Evolutionary conservation across 2,888 invertebrate species (phyloP), one percentile per base, ranked within the genome.

Genomic region (Lypha dubia): DNA sequence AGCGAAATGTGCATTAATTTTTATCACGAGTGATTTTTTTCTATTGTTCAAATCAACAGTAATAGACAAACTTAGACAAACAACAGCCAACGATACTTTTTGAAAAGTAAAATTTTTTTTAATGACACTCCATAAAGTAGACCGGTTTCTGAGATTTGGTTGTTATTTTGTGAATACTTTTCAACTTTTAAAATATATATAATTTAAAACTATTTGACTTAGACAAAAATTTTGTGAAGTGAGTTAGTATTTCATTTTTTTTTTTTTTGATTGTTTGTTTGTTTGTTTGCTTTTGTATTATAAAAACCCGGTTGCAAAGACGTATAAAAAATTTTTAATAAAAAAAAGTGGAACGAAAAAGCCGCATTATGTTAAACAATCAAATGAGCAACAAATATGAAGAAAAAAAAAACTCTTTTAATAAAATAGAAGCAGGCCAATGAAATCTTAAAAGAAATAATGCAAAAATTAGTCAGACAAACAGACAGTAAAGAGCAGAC

Each of bases 301-400:
- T 62, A 46, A 75, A 75, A 81, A 68, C 46, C 74, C 46, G 62
- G 56, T 70, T 80, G 58, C 67, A 80, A 75, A 32, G 73, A 68
- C 11, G 20, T 11, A 20, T 44, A 38, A 9, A 11, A 38, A 35
- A 35, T 35, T 1, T n/a, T 22, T 56, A 70, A 70, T 74, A 73
- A 74, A 84, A 81, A 73, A 74, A 84, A 81, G 62, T 84, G 84
- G 84, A 84, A 60, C 84, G 63, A 77, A 84, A 77, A 84, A 63
- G 68, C 84, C 73, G 84, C 81, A 65, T 74, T 84, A 46, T 73
- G 7, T 79, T 83, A 60, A 51, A 84, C 73, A 80, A 80, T 77
- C 73, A 35, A 60, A 74, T 32, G 28, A 68, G 49, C 53, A 68
- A 63, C 22, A 82, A 70, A 76, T 67, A 49, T 35, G 24, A 17